Evolutionary conservation across 2,797 vertebrate species (phyloP).

Genomic region (Alauda arvensis): DNA sequence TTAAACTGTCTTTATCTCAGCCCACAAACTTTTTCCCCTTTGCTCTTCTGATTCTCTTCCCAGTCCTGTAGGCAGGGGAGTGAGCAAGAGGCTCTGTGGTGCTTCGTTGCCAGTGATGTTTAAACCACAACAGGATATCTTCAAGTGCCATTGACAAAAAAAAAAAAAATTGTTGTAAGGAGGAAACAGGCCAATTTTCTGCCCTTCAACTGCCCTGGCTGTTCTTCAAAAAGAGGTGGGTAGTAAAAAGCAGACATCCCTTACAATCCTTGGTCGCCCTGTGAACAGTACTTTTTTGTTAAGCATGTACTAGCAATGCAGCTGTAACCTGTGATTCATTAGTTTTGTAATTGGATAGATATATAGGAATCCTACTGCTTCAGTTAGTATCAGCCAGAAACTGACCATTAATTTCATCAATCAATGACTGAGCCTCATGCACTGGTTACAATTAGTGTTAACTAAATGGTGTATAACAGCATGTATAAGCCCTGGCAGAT

Average conservation of each 20-base stretch:
- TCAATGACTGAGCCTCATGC: not conserved
- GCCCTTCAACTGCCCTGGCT: not conserved
- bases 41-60: not conserved
- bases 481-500: not conserved
- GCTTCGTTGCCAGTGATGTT: not conserved
- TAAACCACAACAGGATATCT: not conserved
- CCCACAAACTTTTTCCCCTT: not conserved
- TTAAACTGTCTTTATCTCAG: not conserved
- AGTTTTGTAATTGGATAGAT: not conserved
- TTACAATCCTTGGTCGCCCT: not conserved
- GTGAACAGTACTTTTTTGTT: not conserved
- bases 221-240: not conserved
- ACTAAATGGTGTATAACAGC: not conserved
- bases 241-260: not conserved
- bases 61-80: no score
- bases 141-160: not conserved
- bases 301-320: not conserved
- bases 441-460: not conserved
- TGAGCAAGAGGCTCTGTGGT: accelerated
- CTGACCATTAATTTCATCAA: conserved; percentile 4
- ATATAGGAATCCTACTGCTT: not conserved
- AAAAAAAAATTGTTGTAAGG: not conserved
- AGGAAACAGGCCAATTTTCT: not conserved
- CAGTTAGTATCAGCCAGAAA: not conserved
- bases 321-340: not conserved